Evolutionary conservation across 92 coral and sea anemone genomes (phyloP), one percentile per base, ranked within the genome.

Genomic region (Blastomussa wellsi): DNA sequence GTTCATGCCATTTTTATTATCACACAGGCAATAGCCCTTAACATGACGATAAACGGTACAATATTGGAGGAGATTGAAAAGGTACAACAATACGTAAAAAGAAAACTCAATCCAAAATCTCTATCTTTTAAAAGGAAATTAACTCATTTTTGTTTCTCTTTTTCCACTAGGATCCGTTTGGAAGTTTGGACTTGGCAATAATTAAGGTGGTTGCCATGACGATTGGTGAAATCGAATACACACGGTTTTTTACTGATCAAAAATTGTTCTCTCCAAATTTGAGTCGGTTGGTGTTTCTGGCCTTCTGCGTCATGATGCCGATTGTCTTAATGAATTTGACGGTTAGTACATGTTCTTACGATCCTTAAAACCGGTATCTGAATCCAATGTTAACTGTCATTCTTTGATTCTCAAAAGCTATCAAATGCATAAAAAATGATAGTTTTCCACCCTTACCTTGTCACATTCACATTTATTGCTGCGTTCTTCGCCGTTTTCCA

Each of bases 201-300:
- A 73, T 89, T 66, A 93, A 93, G 72, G 91, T 92, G 41, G 67
- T 93, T 60, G 97, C 90, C 38, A 93, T 93, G 97, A 89, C 90
- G 81, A 89, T 91, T 16, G 97, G 97, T 37, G 97, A 93, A 86
- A 77, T 93, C 31, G 97, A 93, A 51, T 93, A 93, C 90, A 91
- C 94, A 39, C 86, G 94, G 36, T 93, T 93, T 76, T 93, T 93
- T 79, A 88, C 86, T 16, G 97, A 93, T 72, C 89, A 93, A 67
- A 78, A 60, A 72, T 88, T 88, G 84, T 52, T 79, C 17, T 78
- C 90, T 42, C 90, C 93, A 33, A 38, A 8, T 17, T 47, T 86
- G 11, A 85, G 95, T 51, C 92, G 86, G 9, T 0, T 67, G 2
- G 97, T 91, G 81, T 93, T 93, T 67, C 16, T 87, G 57, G 35